A percentile compares a stretch with the other conserved stretches of the same genome.
phyloP scores from a whole-genome alignment of 1,140 invertebrate genomes.

The Ostrea edulis region DNA sequence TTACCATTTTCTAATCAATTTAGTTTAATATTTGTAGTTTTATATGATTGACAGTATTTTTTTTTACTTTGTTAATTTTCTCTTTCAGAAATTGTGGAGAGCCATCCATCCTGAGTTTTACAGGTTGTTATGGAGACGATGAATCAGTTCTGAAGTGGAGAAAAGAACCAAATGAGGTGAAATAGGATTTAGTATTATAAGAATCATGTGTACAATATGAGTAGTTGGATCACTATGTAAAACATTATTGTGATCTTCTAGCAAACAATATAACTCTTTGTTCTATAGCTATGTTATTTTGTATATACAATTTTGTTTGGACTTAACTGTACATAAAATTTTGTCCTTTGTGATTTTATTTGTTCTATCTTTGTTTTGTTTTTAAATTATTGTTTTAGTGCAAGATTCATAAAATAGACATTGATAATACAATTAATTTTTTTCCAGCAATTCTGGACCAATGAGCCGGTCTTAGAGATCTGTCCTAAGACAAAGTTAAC shows the following conservation, averaged over 20 bases:
- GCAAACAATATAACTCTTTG: no score
- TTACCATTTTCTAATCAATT: neutral
- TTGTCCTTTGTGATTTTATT: no score
- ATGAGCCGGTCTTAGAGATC: conserved; percentile 81
- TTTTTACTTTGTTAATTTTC: neutral
- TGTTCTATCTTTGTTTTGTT: no score
- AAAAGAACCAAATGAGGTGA: conserved; percentile 79
- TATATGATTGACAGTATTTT: neutral
- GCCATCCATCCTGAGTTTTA: conserved; percentile 79
- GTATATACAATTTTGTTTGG: no score
- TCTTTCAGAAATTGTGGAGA: conserved; percentile 75
- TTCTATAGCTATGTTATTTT: no score
- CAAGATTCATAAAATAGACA: no score
- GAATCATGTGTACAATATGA: neutral
- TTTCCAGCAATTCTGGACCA: conserved; percentile 81
- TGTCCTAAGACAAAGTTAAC: conserved; percentile 74
- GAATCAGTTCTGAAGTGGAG: conserved; percentile 81
- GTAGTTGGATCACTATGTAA: no score
- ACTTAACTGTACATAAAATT: no score
- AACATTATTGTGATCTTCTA: neutral
- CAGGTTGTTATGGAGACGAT: conserved; percentile 81
- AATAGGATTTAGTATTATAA: neutral
- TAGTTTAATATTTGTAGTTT: conserved; percentile 13
- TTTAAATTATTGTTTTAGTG: no score
- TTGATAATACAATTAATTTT: neutral